These are phyloP conservation scores for Brachystomella parvula DNA, from an alignment of 1,140 invertebrate species.

Conservation along the genomic window DNA sequence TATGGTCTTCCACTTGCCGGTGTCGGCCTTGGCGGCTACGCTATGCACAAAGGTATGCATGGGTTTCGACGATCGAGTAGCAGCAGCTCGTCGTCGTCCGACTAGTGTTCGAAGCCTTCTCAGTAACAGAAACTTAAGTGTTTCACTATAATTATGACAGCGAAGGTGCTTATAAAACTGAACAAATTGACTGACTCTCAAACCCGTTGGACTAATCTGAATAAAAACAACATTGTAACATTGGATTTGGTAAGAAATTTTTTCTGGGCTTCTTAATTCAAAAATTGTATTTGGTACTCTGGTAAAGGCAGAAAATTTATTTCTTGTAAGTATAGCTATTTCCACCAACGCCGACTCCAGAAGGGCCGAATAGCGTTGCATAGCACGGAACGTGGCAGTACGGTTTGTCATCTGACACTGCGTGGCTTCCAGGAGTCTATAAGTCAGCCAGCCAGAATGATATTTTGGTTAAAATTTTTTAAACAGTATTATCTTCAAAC, in stretches of 20 bases:
- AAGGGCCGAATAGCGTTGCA: constrained; percentile 58
- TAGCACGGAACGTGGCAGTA: constrained; percentile 70
- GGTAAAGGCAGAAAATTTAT: background rate
- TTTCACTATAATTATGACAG: background rate
- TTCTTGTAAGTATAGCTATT: constrained; percentile 4
- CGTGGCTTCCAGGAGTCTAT: constrained; percentile 55
- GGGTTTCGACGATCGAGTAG: constrained; percentile 14
- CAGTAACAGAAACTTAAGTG: background rate
- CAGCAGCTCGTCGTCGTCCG: constrained; percentile 12
- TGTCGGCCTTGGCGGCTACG: constrained; percentile 34
- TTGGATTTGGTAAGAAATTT: too few relatives aligned
- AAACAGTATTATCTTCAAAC: background rate
- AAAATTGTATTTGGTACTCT: too few relatives aligned
- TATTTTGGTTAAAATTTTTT: background rate
- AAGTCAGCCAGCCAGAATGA: background rate
- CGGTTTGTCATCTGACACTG: constrained; percentile 65
- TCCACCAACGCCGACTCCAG: constrained; percentile 9
- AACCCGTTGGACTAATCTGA: background rate
- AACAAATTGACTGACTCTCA: background rate
- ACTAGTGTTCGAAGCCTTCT: background rate
- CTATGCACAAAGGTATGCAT: constrained; percentile 35
- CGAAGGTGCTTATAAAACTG: background rate
- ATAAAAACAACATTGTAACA: background rate
- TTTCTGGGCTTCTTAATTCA: too few relatives aligned
- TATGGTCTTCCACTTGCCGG: constrained; percentile 38